These are phyloP conservation scores for Acrobasis consociella DNA, from an alignment of 2,888 invertebrate species.

Conservation along the genomic window DNA sequence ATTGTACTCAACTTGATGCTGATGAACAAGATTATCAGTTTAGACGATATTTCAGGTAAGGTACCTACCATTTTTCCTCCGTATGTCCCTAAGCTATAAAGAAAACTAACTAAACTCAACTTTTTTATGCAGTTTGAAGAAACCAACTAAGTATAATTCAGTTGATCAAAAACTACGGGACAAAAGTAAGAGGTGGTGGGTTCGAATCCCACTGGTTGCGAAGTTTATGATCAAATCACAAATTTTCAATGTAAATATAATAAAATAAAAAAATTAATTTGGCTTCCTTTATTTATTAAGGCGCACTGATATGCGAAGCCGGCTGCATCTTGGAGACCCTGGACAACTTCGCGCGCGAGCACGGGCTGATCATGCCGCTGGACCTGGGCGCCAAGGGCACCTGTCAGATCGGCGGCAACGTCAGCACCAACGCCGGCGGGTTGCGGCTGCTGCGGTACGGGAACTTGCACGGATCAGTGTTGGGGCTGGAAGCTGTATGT, in stretches of 20 bases:
- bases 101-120: too few relatives aligned
- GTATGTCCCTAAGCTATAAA: background rate
- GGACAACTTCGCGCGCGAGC: slow-evolving; percentile 87
- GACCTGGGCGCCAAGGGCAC: slow-evolving; percentile 98
- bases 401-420: slow-evolving; percentile 97
- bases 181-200: too few relatives aligned
- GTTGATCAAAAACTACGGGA: too few relatives aligned
- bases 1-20: slow-evolving; percentile 92
- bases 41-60: slow-evolving; percentile 92
- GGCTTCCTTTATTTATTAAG: slow-evolving; percentile 56
- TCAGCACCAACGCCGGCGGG: slow-evolving; percentile 98
- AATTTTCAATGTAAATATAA: too few relatives aligned
- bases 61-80: slow-evolving; percentile 20
- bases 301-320: slow-evolving; percentile 92
- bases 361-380: slow-evolving; percentile 94
- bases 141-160: too few relatives aligned
- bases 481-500: slow-evolving; percentile 96
- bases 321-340: slow-evolving; percentile 96
- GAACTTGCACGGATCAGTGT: slow-evolving; percentile 94
- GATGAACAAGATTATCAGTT: slow-evolving; percentile 92
- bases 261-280: too few relatives aligned
- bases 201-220: too few relatives aligned
- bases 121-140: too few relatives aligned
- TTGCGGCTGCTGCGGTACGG: slow-evolving; percentile 96
- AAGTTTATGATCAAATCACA: too few relatives aligned